These are phyloP conservation scores for Caenorhabditis angaria DNA, from an alignment of 2,888 invertebrate genomes.

Conservation along the genomic window DNA sequence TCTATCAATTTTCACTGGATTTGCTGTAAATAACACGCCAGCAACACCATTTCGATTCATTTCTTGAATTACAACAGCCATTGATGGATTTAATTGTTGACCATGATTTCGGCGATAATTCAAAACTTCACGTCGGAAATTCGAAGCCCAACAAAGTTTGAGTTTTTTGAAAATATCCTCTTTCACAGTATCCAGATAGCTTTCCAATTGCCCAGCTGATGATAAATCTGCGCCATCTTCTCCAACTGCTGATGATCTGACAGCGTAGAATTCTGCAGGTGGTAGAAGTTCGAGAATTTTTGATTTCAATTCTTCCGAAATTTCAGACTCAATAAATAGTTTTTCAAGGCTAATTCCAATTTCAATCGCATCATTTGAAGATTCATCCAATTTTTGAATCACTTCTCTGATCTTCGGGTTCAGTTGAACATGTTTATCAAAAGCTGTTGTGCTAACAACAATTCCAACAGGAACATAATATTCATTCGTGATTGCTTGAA, in stretches of 20 bases:
- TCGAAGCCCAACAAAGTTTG: slow-evolving; percentile 84
- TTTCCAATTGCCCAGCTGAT: slow-evolving; percentile 86
- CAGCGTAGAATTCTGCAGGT: slow-evolving; percentile 30
- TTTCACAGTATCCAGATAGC: slow-evolving; percentile 79
- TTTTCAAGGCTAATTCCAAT: slow-evolving; percentile 30
- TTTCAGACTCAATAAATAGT: slow-evolving; percentile 10
- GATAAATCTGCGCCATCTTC: slow-evolving; percentile 85
- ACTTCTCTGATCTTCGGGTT: slow-evolving; percentile 31
- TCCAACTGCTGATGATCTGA: slow-evolving; percentile 77
- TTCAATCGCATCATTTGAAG: slow-evolving; percentile 21
- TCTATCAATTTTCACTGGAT: slow-evolving; percentile 82
- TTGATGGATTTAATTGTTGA: slow-evolving; percentile 79
- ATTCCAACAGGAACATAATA: slow-evolving; percentile 61
- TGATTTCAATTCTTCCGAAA: slow-evolving; percentile 10
- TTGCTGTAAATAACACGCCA: slow-evolving; percentile 85
- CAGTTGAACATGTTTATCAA: slow-evolving; percentile 41
- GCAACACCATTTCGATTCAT: slow-evolving; percentile 79
- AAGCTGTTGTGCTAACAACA: slow-evolving; percentile 60
- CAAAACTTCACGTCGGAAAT: slow-evolving; percentile 82
- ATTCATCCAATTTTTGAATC: slow-evolving; percentile 20
- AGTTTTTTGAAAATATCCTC: slow-evolving; percentile 75
- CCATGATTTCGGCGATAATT: slow-evolving; percentile 84
- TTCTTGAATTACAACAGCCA: slow-evolving; percentile 84
- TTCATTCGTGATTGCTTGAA: slow-evolving; percentile 74
- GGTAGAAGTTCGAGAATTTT: slow-evolving; percentile 24